Base-by-base conservation (phyloP, 2,797 vertebrate species). In the Psittacula echo region DNA sequence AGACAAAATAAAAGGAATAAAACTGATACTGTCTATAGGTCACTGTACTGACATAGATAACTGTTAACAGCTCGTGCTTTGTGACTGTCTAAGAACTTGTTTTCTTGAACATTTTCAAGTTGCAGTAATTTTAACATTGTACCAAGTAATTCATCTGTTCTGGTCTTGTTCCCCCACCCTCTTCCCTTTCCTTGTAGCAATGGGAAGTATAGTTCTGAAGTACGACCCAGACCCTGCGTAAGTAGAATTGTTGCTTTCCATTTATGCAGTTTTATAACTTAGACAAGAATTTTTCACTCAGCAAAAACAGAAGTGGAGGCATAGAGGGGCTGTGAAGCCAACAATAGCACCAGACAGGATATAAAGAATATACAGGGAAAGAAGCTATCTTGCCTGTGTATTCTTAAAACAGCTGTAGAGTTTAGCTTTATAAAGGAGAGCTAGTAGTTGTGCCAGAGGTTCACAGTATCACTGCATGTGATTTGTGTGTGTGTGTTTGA, bases 131-230 rank as follows among this genome's bases (percentile, higher is more conserved):
- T 50, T 74, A 73, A 61, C 19, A 17, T 21, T 76, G 42, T 82
- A 67, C 29, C 20, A 68, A 94, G 24, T 95, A 82, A 95, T 23
- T 10, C n/a, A 58, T 60, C 14, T 75, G 17, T 73, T 85, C 54
- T 84, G 48, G 2, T 90, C 68, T 66, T 93, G 27, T 89, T 87
- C 14, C 54, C 68, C 88, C 68, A 4, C 13, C 11, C 26, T 5
- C n/a, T 58, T 58, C n/a, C 48, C 21, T 4, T 87, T 89, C 37
- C 91, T 94, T 96, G 7, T 94, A 99, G 99, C 94, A 0, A 99
- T 99, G 98, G 99, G 99, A 27, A 99, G 99, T 94, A 98, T 99
- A 32, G 98, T 99, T 94, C 95, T 99, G 96, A 99, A 99, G 97
- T 99, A 99, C 4, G 97, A 98, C 87, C 99, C 99, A 15, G 98